Conservation (phyloP, 2,113 vertebrate species). For the Tinamus guttatus region DNA sequence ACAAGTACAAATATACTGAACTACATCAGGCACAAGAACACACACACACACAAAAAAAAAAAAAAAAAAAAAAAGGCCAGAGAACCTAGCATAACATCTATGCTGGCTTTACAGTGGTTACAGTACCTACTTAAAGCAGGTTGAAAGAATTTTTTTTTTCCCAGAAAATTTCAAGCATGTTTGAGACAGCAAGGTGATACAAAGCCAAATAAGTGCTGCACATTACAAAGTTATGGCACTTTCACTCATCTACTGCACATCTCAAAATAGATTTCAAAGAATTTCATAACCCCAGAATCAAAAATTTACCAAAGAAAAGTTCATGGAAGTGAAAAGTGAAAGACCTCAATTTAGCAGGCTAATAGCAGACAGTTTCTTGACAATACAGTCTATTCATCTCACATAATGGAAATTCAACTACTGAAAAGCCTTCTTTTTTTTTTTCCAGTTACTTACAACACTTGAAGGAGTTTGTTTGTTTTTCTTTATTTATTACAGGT, state of each 20-base stretch:
- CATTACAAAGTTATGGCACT: not conserved
- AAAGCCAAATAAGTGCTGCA: not conserved
- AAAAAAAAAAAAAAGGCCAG: not conserved
- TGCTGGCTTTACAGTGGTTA: not conserved
- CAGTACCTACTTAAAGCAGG: not conserved
- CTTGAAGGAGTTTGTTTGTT: not conserved
- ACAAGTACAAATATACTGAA: not conserved
- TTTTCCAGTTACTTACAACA: not conserved
- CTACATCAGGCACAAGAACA: not conserved
- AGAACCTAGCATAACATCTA: not conserved
- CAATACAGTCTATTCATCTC: not conserved
- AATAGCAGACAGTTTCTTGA: not conserved
- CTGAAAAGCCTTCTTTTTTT: not conserved
- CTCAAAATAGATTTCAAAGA: not conserved
- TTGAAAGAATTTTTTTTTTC: not conserved
- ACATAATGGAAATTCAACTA: rapidly evolving
- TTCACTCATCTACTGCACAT: not conserved
- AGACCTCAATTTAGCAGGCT: not conserved
- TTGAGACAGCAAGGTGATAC: not conserved
- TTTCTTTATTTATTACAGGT: not conserved
- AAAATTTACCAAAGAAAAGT: not conserved
- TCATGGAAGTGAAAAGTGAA: not conserved
- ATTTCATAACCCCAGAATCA: not conserved
- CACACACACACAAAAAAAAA: not conserved
- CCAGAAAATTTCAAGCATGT: not conserved